phyloP scores from a whole-genome alignment of 2,113 vertebrate species.

The Canis aureus region DNA sequence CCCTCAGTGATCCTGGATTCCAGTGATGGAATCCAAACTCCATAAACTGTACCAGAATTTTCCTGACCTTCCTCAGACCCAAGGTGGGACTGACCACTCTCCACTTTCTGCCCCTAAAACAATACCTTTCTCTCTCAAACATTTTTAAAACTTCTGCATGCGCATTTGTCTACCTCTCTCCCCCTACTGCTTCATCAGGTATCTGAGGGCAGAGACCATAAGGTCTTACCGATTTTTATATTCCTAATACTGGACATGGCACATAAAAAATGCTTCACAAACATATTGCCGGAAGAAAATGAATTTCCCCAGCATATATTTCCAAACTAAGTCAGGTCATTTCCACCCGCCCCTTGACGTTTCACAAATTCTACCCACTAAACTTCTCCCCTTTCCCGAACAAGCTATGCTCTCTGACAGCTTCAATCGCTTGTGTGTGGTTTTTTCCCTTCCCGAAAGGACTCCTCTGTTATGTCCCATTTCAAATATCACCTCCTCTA shows the following conservation, averaged over 20 bases:
- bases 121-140: background rate
- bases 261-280: background rate
- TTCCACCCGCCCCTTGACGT: background rate
- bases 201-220: background rate
- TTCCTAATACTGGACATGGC: background rate
- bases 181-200: background rate
- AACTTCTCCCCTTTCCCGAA: background rate
- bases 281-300: background rate
- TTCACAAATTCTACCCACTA: background rate
- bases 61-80: background rate
- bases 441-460: background rate
- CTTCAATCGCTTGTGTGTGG: background rate
- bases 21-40: background rate
- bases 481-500: background rate
- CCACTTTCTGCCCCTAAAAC: background rate
- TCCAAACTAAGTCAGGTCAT: background rate
- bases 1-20: accelerated
- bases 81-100: background rate
- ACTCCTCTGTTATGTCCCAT: background rate
- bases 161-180: background rate
- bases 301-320: background rate
- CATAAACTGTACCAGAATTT: background rate
- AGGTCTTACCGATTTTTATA: background rate
- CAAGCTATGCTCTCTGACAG: background rate
- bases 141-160: background rate